A percentile compares a stretch with the other conserved stretches of the same genome.
Conservation (phyloP, 2,113 vertebrate species). For the Zootoca vivipara region DNA sequence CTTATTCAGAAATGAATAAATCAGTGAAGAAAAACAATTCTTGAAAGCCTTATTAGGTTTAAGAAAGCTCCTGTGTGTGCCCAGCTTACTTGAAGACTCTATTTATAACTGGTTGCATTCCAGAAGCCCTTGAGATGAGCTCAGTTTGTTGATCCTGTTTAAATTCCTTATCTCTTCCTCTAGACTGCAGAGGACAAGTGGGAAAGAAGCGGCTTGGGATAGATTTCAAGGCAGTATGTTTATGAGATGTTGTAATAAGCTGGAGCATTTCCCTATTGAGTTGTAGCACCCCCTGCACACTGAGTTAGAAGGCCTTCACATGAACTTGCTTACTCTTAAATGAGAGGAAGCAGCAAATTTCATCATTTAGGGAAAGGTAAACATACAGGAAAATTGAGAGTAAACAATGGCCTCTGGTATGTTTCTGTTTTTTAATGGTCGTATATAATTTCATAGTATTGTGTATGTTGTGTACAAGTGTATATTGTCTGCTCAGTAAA, state of each 20-base stretch:
- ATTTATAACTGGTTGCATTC: conserved; percentile 28
- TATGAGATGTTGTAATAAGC: conserved; percentile 65
- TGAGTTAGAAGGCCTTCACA: conserved; percentile 35
- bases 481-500: neutral
- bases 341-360: conserved; percentile 64
- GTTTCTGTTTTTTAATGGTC: neutral
- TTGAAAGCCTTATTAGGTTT: neutral
- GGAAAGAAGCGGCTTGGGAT: conserved; percentile 55
- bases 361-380: conserved; percentile 53
- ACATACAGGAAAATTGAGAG: conserved; percentile 55
- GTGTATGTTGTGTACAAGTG: neutral
- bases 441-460: neutral
- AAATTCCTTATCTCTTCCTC: conserved; percentile 42
- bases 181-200: conserved; percentile 25
- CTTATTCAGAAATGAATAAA: neutral
- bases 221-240: conserved; percentile 65
- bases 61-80: neutral
- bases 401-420: neutral
- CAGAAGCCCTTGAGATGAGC: conserved; percentile 29
- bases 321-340: conserved; percentile 47
- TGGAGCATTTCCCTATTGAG: conserved; percentile 64
- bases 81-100: conserved; percentile 38
- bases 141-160: conserved; percentile 35
- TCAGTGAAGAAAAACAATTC: neutral
- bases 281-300: conserved; percentile 38